Percentiles rank a stretch among this genome's conserved stretches.
These are phyloP conservation scores for Osedax frankpressi DNA, from an alignment of 2,888 invertebrate species.

Conservation along the genomic window DNA sequence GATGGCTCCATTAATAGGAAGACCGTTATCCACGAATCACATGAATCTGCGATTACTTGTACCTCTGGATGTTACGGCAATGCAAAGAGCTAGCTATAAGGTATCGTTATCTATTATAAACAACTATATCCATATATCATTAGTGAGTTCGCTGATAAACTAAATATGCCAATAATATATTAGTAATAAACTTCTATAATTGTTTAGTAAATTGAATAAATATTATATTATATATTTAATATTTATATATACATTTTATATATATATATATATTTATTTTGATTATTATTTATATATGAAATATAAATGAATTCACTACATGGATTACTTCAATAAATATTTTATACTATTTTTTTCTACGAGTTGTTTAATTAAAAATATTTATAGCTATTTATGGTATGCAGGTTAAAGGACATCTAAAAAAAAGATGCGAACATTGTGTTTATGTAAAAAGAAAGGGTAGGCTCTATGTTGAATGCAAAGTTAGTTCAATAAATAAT, in stretches of 20 bases:
- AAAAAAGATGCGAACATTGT: slow-evolving; percentile 36
- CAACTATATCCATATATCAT: too few relatives aligned
- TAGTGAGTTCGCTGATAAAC: too few relatives aligned
- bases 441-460: slow-evolving; percentile 37
- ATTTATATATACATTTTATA: not conserved
- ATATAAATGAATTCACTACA: not conserved
- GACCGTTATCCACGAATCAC: too few relatives aligned
- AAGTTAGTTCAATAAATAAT: slow-evolving; percentile 8
- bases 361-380: not conserved
- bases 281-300: not conserved
- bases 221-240: not conserved
- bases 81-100: too few relatives aligned
- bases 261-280: not conserved
- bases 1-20: too few relatives aligned
- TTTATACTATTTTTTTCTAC: not conserved
- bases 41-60: too few relatives aligned
- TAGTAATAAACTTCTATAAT: too few relatives aligned
- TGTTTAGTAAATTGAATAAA: too few relatives aligned
- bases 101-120: too few relatives aligned
- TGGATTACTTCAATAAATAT: not conserved
- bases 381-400: not conserved
- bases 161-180: too few relatives aligned
- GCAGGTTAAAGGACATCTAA: slow-evolving; percentile 7
- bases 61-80: too few relatives aligned
- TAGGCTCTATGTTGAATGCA: slow-evolving; percentile 39